Evolutionary conservation across 2,113 vertebrate species (phyloP).

Genomic region (Rhadina sibilatrix): DNA sequence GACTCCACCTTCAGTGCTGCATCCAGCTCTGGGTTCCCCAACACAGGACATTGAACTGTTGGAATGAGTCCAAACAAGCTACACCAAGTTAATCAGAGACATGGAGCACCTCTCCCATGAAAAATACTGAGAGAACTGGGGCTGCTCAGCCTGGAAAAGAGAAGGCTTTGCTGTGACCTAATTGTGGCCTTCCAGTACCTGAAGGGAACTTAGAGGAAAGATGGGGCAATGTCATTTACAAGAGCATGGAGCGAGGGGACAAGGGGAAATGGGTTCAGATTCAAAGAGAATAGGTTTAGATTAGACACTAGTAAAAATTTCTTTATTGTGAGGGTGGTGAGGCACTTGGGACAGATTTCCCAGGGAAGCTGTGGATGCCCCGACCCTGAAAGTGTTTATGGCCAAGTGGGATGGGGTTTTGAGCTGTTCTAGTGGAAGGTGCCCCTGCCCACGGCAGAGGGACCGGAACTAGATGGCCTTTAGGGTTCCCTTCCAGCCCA

Average conservation of each 20-base stretch:
- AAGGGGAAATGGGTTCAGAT: neutral
- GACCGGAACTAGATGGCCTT: neutral
- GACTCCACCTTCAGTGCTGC: neutral
- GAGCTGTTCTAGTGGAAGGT: neutral
- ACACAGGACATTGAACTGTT: neutral
- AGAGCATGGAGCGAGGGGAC: neutral
- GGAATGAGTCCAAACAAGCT: neutral
- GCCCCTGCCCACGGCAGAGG: too few relatives aligned
- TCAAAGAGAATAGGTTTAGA: neutral
- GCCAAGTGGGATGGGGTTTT: neutral
- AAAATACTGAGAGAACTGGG: neutral
- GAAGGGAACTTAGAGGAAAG: neutral
- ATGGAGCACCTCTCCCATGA: neutral
- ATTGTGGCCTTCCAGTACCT: neutral
- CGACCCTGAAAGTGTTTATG: neutral
- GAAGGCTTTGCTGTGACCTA: neutral
- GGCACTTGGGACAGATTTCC: neutral
- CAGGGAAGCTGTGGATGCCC: neutral
- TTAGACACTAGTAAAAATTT: neutral
- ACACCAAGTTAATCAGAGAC: neutral
- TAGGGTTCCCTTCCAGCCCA: neutral
- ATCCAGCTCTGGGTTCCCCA: neutral
- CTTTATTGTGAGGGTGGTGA: neutral
- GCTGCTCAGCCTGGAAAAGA: neutral
- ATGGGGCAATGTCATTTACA: neutral